A percentile compares a stretch with the other conserved stretches of the same genome.
Evolutionary conservation across 2,113 vertebrate species (phyloP).

Genomic region (Patagioenas fasciata): DNA sequence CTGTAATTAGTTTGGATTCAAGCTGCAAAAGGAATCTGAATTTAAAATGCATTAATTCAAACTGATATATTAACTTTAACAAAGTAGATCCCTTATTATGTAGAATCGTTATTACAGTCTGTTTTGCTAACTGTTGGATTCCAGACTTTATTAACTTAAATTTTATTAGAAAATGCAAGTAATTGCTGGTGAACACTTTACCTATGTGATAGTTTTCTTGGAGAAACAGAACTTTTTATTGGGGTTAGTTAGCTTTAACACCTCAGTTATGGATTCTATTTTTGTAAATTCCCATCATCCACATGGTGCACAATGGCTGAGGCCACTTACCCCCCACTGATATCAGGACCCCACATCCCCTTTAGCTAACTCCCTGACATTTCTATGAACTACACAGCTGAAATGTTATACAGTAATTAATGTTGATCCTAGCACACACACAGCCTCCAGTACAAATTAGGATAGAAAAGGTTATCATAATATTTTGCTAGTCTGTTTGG

Average conservation of each 20-base stretch:
- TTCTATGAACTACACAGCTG: conserved; percentile 82
- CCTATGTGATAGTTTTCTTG: neutral
- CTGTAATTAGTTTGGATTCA: conserved; percentile 84
- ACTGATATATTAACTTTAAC: conserved; percentile 83
- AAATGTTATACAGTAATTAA: conserved; percentile 91
- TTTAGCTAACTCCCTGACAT: conserved; percentile 82
- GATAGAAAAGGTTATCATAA: conserved; percentile 94
- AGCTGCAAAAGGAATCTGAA: conserved; percentile 80
- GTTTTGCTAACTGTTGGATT: conserved; percentile 67
- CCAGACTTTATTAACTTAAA: conserved; percentile 71
- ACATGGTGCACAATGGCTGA: conserved; percentile 53
- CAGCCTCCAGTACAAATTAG: conserved; percentile 89
- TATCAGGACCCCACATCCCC: conserved; percentile 74
- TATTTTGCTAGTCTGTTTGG: conserved; percentile 88
- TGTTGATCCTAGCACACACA: conserved; percentile 85
- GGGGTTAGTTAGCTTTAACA: conserved; percentile 65
- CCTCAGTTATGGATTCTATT: conserved; percentile 66
- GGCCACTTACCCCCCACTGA: conserved; percentile 56
- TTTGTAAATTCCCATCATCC: conserved; percentile 70
- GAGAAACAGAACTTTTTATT: conserved; percentile 61
- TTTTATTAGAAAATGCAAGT: conserved; percentile 56
- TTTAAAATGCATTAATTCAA: conserved; percentile 82
- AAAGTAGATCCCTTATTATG: conserved; percentile 76
- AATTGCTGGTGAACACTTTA: conserved; percentile 24
- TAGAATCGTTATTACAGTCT: conserved; percentile 70